Evolutionary conservation across 2,797 vertebrate genomes (phyloP), one percentile per base, ranked within the genome.

Genomic region (Gadopsis bispinosus): DNA sequence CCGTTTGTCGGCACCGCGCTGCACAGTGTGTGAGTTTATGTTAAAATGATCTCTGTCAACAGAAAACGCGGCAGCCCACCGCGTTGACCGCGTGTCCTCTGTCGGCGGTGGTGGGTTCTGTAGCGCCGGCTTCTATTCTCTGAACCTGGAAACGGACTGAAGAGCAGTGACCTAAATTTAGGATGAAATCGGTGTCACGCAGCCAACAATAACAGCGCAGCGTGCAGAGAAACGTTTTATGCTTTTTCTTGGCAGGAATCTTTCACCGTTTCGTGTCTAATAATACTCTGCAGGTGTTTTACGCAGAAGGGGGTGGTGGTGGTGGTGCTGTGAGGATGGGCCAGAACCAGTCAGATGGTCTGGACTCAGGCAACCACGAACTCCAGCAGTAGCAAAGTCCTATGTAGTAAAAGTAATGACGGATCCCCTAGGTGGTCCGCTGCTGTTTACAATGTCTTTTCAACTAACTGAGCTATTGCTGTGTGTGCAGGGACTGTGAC

Each of bases 111-210:
- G 2, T 41, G 5, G 22, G 1, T 37, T 47, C 6, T 33, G 19
- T 61, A 31, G 22, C 39, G 12, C 7, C 3, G 37, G 45, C 19
- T 53, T 22, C 2, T n/a, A 8, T 43, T 54, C 14, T 65, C 2
- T 20, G 22, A 33, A 48, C 48, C 65, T 80, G 73, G 17, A 22
- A 41, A 39, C 55, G 71, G 51, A 16, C 69, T 68, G 6, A 58
- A 75, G 56, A 13, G 48, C 10, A 13, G 0, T 73, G 71, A 73
- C 85, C 80, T 83, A 54, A 5, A 79, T 83, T 37, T 35, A 73
- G 56, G 22, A 45, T 50, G 20, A 13, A 8, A 20, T 56, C 45
- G 56, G 35, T 69, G 69, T 76, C 33, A 69, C 22, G 29, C 58
- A 56, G 66, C 59, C 56, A 72, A 39, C 50, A 50, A 7, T 53